Base-by-base conservation (phyloP, 2,888 invertebrate genomes). In the Notocelia uddmanniana region DNA sequence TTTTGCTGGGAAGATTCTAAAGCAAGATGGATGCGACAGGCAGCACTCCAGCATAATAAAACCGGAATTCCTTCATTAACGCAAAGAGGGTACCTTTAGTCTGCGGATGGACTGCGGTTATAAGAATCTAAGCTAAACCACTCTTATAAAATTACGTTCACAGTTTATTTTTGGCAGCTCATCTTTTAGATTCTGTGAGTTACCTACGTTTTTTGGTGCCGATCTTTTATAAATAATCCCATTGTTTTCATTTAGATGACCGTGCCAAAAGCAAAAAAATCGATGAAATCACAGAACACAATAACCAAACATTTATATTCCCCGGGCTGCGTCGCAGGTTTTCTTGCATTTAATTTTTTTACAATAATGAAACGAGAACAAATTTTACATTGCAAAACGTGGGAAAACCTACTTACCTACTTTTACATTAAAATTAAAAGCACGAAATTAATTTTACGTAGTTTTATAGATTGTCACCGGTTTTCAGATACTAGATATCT, bases 1-100 rank as follows among this genome's bases (percentile, higher is more conserved):
- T 77, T 77, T 76, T 59, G 73, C 74, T 69, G 62, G 66, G 75
- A 45, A 71, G 23, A 77, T 78, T 79, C 79, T 78, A 79, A 81
- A 78, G 76, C 78, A 84, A 86, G 84, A 85, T 84, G 80, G 82
- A 85, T 85, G 85, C 83, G 87, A 86, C 85, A 82, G 81, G 76
- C 78, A 76, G 78, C 79, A 82, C 85, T 86, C 74, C 76, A 79
- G 80, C 75, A 86, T 85, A 87, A 86, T 85, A 85, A 87, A 85
- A 87, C 82, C 86, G 86, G 86, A 86, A 86, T 86, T 86, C 87
- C 87, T 86, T 88, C 87, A 88, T 89, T 88, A 88, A 84, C 80
- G 80, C 71, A 67, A 71, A 71, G 71, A 67, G 66, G 70, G 66
- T 66, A 71, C 66, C 66, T 60, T 71, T 73, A 76, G 76, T 75